Conservation (phyloP, 2,888 invertebrate genomes). For the Megaustenia siamemsis region DNA sequence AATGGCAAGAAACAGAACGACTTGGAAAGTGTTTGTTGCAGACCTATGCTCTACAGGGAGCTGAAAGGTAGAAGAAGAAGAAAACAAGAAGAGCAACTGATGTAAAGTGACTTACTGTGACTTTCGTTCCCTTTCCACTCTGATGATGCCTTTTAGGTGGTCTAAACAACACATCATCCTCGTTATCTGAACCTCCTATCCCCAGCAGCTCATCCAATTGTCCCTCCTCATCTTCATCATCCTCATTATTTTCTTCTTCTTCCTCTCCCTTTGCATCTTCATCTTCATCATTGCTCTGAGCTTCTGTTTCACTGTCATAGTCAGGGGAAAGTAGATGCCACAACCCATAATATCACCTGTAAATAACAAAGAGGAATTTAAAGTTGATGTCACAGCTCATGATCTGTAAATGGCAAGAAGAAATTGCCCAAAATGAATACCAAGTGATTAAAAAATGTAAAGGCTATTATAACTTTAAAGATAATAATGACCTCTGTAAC, state of each 20-base stretch:
- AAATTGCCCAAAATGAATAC: too few species aligned
- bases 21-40: too few species aligned
- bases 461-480: too few species aligned
- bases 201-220: slow-evolving; percentile 63
- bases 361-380: neutral
- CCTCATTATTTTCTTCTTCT: slow-evolving; percentile 52
- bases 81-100: too few species aligned
- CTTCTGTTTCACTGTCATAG: slow-evolving; percentile 76
- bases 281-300: slow-evolving; percentile 54
- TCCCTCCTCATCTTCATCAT: slow-evolving; percentile 44
- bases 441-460: too few species aligned
- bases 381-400: too few species aligned
- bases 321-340: slow-evolving; percentile 82
- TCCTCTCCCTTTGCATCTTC: slow-evolving; percentile 36
- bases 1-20: too few species aligned
- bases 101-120: slow-evolving; percentile 42
- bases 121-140: slow-evolving; percentile 44
- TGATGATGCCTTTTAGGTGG: slow-evolving; percentile 35
- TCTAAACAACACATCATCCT: slow-evolving; percentile 58
- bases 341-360: slow-evolving; percentile 83
- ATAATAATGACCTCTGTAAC: too few species aligned
- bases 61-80: too few species aligned
- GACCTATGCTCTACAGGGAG: too few species aligned
- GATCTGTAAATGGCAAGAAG: too few species aligned
- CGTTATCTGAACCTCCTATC: slow-evolving; percentile 79